A percentile compares a stretch with the other conserved stretches of the same genome.
These are phyloP conservation scores for Hydropotes inermis DNA, from an alignment of 2,113 vertebrate species.

Conservation along the genomic window DNA sequence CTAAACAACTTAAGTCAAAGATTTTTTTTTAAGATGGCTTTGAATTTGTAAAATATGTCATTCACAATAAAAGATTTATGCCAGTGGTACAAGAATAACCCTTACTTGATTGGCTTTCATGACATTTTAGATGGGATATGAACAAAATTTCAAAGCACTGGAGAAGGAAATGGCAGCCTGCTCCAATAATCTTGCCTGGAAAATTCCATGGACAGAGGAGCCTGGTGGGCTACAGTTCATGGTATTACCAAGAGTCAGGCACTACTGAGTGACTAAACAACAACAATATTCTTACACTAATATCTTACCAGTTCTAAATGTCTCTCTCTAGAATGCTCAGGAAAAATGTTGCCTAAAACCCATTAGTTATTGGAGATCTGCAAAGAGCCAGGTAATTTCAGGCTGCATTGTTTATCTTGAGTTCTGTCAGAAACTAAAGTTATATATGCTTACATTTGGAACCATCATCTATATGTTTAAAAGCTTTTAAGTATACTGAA, in stretches of 20 bases:
- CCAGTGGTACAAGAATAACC: background rate
- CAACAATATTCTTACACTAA: background rate
- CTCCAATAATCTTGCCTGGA: background rate
- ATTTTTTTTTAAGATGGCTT: background rate
- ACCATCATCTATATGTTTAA: background rate
- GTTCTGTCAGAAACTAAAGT: background rate
- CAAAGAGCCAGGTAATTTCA: constrained; percentile 46
- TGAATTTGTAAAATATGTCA: background rate
- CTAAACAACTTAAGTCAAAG: constrained; percentile 3
- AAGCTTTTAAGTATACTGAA: constrained; percentile 28
- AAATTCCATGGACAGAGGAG: background rate
- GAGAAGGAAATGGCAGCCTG: background rate
- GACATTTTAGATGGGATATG: background rate
- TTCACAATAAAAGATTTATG: background rate
- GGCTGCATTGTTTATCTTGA: constrained; percentile 28
- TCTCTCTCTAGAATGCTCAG: background rate
- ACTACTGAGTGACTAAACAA: background rate
- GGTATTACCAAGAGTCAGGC: background rate
- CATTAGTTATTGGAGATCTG: constrained; percentile 24
- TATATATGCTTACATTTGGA: background rate
- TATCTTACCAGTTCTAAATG: constrained; percentile 44
- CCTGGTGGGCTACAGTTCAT: background rate
- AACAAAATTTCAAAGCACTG: constrained; percentile 40
- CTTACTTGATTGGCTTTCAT: background rate
- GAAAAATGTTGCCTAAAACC: constrained; percentile 22